Evolutionary conservation across 2,797 vertebrate species (phyloP), one percentile per base, ranked within the genome.

Genomic region (Mormyrops boulengeri): DNA sequence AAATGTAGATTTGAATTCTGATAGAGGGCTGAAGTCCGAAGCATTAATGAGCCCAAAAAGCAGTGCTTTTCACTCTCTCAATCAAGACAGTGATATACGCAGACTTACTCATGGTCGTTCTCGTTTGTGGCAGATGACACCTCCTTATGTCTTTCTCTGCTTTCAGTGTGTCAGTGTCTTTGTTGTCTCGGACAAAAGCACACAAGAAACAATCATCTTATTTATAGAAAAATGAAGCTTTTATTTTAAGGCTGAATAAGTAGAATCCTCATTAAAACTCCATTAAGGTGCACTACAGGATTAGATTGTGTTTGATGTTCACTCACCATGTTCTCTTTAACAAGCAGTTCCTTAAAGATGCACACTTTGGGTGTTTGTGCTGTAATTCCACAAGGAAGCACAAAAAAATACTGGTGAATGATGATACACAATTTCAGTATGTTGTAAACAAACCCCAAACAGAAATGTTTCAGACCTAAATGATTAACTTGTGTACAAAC

Each of bases 201-300:
- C 34, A 41, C 69, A 41, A 17, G 34, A 77, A 77, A 77, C 69
- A 41, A 19, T 77, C 69, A 41, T 73, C 34, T 38, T 41, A 73
- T 77, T 38, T 77, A 41, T 77, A 77, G 69, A 41, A 34, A 41
- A 17, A 17, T 41, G 41, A 41, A 41, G 2, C 34, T 77, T 77
- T 66, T 9, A 38, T 77, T 77, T 38, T 77, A 77, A 77, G 69
- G 69, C 2, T 77, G 69, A 77, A 77, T 38, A 38, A 17, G 69
- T 77, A 77, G 34, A 77, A 77, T 41, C 34, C 69, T 77, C 69
- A 77, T 77, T 77, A 77, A 77, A 77, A 77, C 69, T 77, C 34
- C 69, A 77, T 77, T 77, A 77, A 77, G 34, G 69, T 77, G 30
- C 17, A 34, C 34, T 77, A 77, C 69, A 41, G 19, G 69, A 77